Evolutionary conservation across 2,888 invertebrate species (phyloP), one percentile per base, ranked within the genome.

Genomic region (Cerceris rybyensis): DNA sequence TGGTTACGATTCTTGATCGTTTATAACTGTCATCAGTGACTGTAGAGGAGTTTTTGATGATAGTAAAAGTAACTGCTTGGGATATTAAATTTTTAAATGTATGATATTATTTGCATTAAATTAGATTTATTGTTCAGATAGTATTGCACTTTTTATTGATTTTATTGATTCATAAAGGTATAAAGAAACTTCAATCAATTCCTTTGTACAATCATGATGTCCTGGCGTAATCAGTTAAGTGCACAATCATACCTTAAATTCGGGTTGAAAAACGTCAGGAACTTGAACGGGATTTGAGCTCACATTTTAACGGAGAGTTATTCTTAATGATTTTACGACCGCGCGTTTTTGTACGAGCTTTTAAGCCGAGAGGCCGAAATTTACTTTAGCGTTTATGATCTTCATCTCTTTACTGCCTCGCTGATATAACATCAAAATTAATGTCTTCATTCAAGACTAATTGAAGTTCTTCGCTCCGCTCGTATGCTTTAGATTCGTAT

Each of bases 401-500:
- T 50, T 59, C 58, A 60, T 16, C 28, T 66, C n/a, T 72, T 70
- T 49, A 55, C 63, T 80, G 68, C 63, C 58, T 70, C 75, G 66
- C 73, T 78, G 75, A 76, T 78, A 68, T 71, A 78, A 83, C 77
- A 79, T 67, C 74, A 82, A 11, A n/a, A 85, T 84, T 83, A 78
- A 83, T 78, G 83, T 83, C 83, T 83, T 82, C 74, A 83, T 83
- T 82, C 50, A 4, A 28, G 55, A 70, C 57, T 50, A 69, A 63
- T 50, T 16, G 50, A 6, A 6, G 16, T 64, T 41, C 43, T n/a
- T 8, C 11, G 39, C 46, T 11, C 9, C 17, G 43, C 28, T 39
- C 46, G 14, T 13, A 28, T 28, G 28, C 1, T 28, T 28, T 28
- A 28, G 28, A 28, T 28, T 28, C 28, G 28, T 28, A 4, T n/a